Evolutionary conservation across 1,140 invertebrate species (phyloP).

Genomic region (Trinorchestia longiramus): DNA sequence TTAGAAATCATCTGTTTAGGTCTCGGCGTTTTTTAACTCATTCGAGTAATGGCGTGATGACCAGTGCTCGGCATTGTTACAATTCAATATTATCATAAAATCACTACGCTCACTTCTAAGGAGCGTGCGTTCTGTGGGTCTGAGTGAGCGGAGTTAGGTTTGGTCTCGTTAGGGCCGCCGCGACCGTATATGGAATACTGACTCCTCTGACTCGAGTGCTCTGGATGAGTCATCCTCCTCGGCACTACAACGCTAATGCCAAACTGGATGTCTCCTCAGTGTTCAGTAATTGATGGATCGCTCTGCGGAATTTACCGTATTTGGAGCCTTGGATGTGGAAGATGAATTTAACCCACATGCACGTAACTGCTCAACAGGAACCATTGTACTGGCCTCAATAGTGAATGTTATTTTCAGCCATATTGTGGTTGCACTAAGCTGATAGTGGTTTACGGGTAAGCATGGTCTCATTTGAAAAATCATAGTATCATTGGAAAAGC

Average conservation of each 20-base stretch:
- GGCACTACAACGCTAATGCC: neutral
- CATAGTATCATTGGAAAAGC: neutral
- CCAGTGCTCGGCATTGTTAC: neutral
- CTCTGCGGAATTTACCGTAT: neutral
- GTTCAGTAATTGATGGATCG: neutral
- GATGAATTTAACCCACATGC: neutral
- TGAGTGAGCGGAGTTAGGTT: neutral
- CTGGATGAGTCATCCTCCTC: slow-evolving; percentile 27
- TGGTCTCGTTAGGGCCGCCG: slow-evolving; percentile 1
- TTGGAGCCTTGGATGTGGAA: neutral
- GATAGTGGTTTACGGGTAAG: neutral
- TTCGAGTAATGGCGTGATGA: neutral
- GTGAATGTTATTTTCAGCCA: neutral
- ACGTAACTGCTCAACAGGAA: neutral
- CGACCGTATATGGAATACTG: neutral
- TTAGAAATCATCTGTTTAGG: neutral
- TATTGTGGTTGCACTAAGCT: neutral
- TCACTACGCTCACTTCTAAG: neutral
- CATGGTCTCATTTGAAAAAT: neutral
- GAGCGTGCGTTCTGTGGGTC: neutral
- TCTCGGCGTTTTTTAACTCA: neutral
- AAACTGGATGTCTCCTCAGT: neutral
- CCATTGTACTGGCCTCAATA: neutral
- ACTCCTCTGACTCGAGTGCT: neutral
- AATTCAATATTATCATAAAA: neutral